Percentiles rank a stretch among this genome's conserved stretches.
These are phyloP conservation scores for Achroia grisella DNA, from an alignment of 1,140 invertebrate genomes.

Conservation along the genomic window DNA sequence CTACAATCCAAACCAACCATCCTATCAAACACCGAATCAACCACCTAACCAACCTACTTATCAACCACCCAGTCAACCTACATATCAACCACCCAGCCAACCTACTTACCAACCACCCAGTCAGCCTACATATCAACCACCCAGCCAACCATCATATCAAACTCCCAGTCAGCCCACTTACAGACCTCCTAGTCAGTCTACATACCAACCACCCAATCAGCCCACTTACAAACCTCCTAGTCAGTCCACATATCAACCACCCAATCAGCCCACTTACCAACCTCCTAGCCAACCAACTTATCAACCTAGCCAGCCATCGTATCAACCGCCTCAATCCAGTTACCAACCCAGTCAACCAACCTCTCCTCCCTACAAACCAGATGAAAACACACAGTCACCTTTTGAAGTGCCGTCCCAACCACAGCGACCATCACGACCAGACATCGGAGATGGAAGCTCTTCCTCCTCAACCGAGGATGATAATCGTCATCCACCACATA, in stretches of 20 bases:
- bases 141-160: slow-evolving; percentile 21
- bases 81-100: slow-evolving; percentile 30
- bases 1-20: slow-evolving; percentile 38
- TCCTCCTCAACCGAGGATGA: slow-evolving; percentile 32
- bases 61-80: slow-evolving; percentile 31
- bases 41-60: slow-evolving; percentile 16
- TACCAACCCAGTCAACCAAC: slow-evolving; percentile 32
- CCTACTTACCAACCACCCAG: slow-evolving; percentile 36
- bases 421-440: slow-evolving; percentile 4
- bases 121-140: slow-evolving; percentile 16
- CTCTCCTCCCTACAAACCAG: slow-evolving; percentile 21
- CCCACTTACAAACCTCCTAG: slow-evolving; percentile 45
- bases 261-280: slow-evolving; percentile 31
- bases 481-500: slow-evolving; percentile 81
- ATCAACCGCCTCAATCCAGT: slow-evolving; percentile 21
- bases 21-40: too few relatives aligned
- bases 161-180: slow-evolving; percentile 33
- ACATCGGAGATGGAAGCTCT: neutral
- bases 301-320: slow-evolving; percentile 30
- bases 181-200: slow-evolving; percentile 36
- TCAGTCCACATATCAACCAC: slow-evolving; percentile 14
- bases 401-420: slow-evolving; percentile 12
- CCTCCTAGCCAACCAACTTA: slow-evolving; percentile 33
- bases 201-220: slow-evolving; percentile 8
- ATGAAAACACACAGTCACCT: slow-evolving; percentile 8